These are phyloP conservation scores for Marronus borbonicus DNA, from an alignment of 2,888 invertebrate species.

Conservation along the genomic window DNA sequence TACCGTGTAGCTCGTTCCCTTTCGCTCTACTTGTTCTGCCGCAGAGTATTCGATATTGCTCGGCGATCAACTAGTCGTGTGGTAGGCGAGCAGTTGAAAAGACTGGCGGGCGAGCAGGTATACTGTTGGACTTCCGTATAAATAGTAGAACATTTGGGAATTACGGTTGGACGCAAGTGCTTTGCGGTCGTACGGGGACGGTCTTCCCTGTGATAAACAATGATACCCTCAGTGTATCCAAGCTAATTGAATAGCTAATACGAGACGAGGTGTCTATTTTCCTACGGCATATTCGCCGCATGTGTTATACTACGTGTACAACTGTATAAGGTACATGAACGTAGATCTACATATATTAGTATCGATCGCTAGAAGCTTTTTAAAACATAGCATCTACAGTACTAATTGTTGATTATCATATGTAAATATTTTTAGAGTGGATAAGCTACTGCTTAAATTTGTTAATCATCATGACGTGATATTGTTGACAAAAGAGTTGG, in stretches of 20 bases:
- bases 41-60: not conserved
- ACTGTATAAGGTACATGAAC: too few species aligned
- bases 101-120: constrained; percentile 21
- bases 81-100: not conserved
- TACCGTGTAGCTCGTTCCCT: not conserved
- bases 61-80: not conserved
- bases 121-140: constrained; percentile 43
- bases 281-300: not conserved
- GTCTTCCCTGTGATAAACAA: constrained; percentile 45
- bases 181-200: constrained; percentile 41
- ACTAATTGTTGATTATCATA: too few species aligned
- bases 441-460: too few species aligned
- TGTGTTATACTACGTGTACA: too few species aligned
- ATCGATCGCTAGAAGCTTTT: too few species aligned
- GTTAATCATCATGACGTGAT: too few species aligned
- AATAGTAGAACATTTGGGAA: constrained; percentile 49
- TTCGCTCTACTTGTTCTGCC: not conserved
- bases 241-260: constrained; percentile 51
- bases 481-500: too few species aligned
- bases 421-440: too few species aligned
- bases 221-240: constrained; percentile 40
- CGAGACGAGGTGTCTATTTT: constrained; percentile 20
- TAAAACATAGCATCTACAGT: too few species aligned
- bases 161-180: constrained; percentile 50
- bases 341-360: too few species aligned